phyloP scores from a whole-genome alignment of 2,888 invertebrate genomes.

The Cantharis nigra region DNA sequence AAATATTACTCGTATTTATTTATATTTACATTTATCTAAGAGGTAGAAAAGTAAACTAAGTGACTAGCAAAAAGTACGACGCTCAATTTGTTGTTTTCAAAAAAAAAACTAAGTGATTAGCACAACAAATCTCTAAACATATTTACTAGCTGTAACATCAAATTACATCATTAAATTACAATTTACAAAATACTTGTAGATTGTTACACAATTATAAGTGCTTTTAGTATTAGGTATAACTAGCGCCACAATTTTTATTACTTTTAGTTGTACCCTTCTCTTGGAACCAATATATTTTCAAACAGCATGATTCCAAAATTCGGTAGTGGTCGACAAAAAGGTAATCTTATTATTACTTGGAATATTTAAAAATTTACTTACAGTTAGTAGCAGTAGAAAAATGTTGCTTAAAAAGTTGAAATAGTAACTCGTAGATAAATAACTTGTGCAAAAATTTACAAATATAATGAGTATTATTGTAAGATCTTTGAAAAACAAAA shows the following conservation, averaged over 20 bases:
- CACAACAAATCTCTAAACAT: conserved; percentile 47
- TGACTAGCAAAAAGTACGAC: conserved; percentile 36
- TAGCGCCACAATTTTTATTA: background rate
- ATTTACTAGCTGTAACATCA: conserved; percentile 35
- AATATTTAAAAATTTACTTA: background rate
- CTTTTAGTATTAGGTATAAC: background rate
- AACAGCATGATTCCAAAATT: background rate
- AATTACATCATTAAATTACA: conserved; percentile 1
- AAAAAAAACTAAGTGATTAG: conserved; percentile 44
- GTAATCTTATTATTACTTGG: background rate
- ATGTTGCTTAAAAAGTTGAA: background rate
- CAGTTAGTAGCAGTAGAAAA: background rate
- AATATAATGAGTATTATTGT: conserved; percentile 3
- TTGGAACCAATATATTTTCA: background rate
- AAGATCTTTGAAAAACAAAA: background rate
- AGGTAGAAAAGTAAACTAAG: conserved; percentile 43
- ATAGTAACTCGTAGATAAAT: background rate
- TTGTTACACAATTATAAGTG: conserved; percentile 5
- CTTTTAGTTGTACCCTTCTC: background rate
- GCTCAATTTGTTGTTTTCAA: conserved; percentile 7
- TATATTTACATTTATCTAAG: conserved; percentile 39
- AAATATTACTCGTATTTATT: conserved; percentile 13
- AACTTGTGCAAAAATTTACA: conserved; percentile 5
- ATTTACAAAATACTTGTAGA: conserved; percentile 18
- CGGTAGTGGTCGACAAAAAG: background rate